Evolutionary conservation across 2,113 vertebrate genomes (phyloP).

Genomic region (Gulo gulo): DNA sequence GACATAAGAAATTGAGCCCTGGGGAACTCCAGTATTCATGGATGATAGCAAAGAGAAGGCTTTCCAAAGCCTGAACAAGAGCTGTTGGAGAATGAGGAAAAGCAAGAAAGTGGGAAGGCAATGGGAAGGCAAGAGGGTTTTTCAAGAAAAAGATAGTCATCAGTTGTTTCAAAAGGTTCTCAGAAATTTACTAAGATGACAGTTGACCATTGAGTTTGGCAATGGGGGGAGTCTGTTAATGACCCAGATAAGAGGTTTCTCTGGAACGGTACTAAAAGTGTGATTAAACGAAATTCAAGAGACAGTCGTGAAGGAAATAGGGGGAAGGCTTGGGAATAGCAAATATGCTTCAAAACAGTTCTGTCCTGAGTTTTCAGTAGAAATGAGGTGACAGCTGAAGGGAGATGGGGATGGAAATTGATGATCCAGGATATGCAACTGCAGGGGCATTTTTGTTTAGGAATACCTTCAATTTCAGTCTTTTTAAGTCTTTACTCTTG

Average conservation of each 20-base stretch:
- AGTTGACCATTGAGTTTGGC: background rate
- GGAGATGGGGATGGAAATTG: background rate
- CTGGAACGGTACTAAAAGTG: background rate
- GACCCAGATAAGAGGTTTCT: background rate
- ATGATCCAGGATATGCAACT: background rate
- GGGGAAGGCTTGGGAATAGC: background rate
- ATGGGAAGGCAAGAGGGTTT: background rate
- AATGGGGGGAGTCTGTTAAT: background rate
- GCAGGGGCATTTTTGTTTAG: background rate
- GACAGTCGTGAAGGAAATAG: background rate
- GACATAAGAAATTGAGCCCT: background rate
- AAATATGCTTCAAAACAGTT: background rate
- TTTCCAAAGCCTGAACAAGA: background rate
- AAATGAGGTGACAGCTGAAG: background rate
- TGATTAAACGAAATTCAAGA: background rate
- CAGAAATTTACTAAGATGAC: background rate
- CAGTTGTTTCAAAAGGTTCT: background rate
- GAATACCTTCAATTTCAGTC: background rate
- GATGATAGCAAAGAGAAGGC: background rate
- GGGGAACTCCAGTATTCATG: background rate
- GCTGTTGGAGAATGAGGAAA: background rate
- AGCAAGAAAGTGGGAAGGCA: background rate
- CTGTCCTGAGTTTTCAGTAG: background rate
- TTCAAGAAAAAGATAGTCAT: background rate
- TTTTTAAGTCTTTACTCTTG: background rate